phyloP scores from a whole-genome alignment of 1,140 invertebrate genomes.

The Drosophila takahashii region DNA sequence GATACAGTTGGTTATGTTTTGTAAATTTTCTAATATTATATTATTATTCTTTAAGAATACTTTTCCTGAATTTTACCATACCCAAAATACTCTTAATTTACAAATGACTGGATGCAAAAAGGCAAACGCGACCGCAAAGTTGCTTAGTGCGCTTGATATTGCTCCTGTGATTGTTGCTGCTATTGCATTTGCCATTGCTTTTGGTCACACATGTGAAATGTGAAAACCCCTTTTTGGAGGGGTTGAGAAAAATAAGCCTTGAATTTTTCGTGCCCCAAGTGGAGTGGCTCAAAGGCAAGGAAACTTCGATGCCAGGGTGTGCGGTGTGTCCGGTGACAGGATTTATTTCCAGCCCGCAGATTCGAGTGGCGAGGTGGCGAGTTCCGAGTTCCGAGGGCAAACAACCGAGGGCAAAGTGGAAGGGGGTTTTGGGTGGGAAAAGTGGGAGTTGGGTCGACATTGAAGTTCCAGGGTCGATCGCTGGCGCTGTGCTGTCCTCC shows the following conservation, averaged over 20 bases:
- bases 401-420: neutral
- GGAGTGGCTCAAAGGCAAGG: constrained; percentile 2
- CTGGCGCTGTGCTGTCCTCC: constrained; percentile 8
- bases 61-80: neutral
- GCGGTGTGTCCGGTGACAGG: constrained; percentile 27
- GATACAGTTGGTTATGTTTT: too few relatives aligned
- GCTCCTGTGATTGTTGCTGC: neutral
- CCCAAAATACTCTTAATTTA: neutral
- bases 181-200: neutral
- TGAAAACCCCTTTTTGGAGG: neutral
- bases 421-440: constrained; percentile 2
- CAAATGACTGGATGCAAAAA: constrained; percentile 1
- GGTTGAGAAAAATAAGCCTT: constrained; percentile 19
- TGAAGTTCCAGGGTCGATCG: constrained; percentile 58
- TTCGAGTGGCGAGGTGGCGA: constrained; percentile 4
- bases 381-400: constrained; percentile 14
- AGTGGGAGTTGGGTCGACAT: constrained; percentile 34
- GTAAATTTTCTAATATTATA: neutral
- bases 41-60: neutral
- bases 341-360: constrained; percentile 30
- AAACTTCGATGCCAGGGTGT: constrained; percentile 6
- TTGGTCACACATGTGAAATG: constrained; percentile 41
- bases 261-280: constrained; percentile 1
- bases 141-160: constrained; percentile 37
- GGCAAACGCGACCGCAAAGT: constrained; percentile 35